Base-by-base conservation (phyloP, 2,888 invertebrate genomes). In the Agelastica alni region DNA sequence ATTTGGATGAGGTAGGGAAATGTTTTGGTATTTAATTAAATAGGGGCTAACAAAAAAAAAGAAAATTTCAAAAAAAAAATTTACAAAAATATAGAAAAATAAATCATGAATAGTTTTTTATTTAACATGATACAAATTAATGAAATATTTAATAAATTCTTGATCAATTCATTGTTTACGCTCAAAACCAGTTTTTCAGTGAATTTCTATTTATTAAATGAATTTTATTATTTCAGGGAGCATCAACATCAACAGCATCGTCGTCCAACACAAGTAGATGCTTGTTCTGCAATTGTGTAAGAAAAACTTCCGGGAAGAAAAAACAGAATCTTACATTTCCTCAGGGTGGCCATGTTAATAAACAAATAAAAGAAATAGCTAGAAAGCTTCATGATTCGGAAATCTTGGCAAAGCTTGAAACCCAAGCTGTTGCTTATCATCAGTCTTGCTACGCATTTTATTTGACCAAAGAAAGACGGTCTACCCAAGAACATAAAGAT, bases 351-450 rank as follows among this genome's bases (percentile, higher is more conserved):
- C 6, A 44, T 3, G 16, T 31, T 14, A 12, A 14, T 14, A n/a
- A 14, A 17, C 13, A 44, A 17, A 44, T 44, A 44, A 44, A 28
- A 44, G 5, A 44, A 14, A 36, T 36, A 30, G 48, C 51, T 41
- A 44, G 12, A 48, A 47, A 52, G 22, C 14, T 45, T 45, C 22
- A 36, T 49, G 49, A 48, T 51, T 49, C 52, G 4, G 32, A 44
- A 28, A 46, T 53, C 30, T 28, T 60, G 32, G 53, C 49, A 16
- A 47, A 56, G 22, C 53, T 53, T 51, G 30, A 59, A 53, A 22
- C 47, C 36, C 54, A 59, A 51, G 26, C 52, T 52, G 26, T 45
- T 48, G 58, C 53, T 26, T 58, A 56, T 31, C 49, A 56, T 53
- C 48, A 41, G 44, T 31, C 55, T 43, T 55, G 58, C 34, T 58